Conservation (phyloP, 2,888 invertebrate genomes). For the Laothoe populi region DNA sequence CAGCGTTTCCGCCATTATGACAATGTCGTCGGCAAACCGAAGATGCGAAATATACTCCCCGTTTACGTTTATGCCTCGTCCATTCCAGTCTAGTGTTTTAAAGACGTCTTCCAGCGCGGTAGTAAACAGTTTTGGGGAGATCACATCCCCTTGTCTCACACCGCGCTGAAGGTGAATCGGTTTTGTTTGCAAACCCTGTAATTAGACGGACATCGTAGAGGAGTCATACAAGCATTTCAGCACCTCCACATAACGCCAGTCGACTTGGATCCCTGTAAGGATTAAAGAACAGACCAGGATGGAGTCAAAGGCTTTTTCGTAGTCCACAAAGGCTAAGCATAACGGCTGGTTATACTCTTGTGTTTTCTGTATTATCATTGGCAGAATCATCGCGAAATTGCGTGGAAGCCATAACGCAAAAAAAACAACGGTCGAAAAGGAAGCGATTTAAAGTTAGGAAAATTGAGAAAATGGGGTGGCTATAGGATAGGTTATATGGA, state of each 20-base stretch:
- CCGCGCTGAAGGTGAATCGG: not conserved
- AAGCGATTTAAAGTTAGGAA: no score
- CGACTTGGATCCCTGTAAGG: not conserved
- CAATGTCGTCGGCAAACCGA: no score
- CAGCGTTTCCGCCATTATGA: no score
- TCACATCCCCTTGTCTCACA: not conserved
- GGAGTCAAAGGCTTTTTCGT: not conserved
- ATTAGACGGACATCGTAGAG: not conserved
- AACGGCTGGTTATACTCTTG: not conserved
- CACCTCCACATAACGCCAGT: not conserved
- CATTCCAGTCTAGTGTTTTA: not conserved
- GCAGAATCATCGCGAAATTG: no score
- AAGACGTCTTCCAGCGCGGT: not conserved
- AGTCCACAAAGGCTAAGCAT: not conserved
- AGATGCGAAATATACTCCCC: no score
- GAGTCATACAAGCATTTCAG: not conserved
- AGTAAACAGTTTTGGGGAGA: not conserved
- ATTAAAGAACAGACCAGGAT: not conserved
- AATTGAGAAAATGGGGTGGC: no score
- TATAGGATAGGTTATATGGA: no score
- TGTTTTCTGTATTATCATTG: no score
- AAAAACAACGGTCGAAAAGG: no score
- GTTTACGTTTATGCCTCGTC: no score
- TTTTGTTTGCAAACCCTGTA: not conserved
- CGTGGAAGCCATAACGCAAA: no score